Conservation (phyloP, 2,888 invertebrate species). For the Standfussiana lucernea region DNA sequence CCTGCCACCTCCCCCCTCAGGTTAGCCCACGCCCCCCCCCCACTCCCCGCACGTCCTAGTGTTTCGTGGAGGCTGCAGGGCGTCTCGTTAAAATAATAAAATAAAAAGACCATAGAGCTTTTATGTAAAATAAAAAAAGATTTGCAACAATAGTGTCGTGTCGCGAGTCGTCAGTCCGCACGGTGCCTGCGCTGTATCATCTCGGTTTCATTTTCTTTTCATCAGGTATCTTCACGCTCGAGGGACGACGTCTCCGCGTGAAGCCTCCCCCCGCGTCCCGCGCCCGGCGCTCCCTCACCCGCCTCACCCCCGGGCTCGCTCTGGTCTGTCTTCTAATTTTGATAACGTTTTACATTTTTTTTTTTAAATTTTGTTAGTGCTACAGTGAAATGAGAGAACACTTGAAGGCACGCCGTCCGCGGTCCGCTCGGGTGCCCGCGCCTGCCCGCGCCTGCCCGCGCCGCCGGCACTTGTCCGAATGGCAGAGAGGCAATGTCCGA, state of each 20-base stretch:
- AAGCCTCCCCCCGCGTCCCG: constrained; percentile 29
- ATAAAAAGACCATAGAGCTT: constrained; percentile 46
- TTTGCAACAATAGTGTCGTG: constrained; percentile 32
- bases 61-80: constrained; percentile 12
- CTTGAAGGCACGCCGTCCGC: constrained; percentile 36
- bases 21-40: too few relatives aligned
- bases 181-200: constrained; percentile 69
- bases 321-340: constrained; percentile 71
- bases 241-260: constrained; percentile 75
- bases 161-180: constrained; percentile 23
- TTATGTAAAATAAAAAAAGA: constrained; percentile 56
- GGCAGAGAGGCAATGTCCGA: too few relatives aligned
- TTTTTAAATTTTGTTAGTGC: constrained; percentile 71
- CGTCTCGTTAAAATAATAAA: constrained; percentile 70
- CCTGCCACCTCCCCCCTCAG: not conserved
- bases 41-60: not conserved
- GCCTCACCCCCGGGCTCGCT: constrained; percentile 14
- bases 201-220: constrained; percentile 86
- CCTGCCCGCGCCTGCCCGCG: not conserved
- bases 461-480: constrained; percentile 1
- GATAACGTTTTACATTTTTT: constrained; percentile 78
- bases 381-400: constrained; percentile 66
- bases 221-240: constrained; percentile 84
- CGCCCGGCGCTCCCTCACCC: not conserved
- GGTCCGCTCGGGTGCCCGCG: not conserved